phyloP scores from a whole-genome alignment of 2,113 vertebrate species.

The Nesogale talazaci region DNA sequence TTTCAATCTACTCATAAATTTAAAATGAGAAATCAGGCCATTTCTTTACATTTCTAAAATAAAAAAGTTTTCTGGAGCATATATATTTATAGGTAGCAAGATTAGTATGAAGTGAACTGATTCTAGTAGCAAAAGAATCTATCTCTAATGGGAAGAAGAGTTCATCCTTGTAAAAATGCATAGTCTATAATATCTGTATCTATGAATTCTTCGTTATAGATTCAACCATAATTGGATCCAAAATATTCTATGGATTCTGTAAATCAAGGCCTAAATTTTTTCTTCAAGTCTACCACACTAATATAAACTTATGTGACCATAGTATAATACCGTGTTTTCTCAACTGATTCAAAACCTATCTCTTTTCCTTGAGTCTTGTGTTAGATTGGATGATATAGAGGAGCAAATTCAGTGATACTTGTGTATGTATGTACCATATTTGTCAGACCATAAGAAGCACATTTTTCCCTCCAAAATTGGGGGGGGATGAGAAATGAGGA shows the following conservation, averaged over 20 bases:
- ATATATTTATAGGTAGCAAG: slow-evolving; percentile 25
- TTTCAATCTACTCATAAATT: slow-evolving; percentile 46
- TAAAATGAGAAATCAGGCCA: slow-evolving; percentile 9
- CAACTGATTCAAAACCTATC: no score
- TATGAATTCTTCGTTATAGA: neutral
- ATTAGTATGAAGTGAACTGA: neutral
- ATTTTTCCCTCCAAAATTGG: no score
- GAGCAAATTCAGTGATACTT: no score
- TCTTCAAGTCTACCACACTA: neutral
- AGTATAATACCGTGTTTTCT: neutral
- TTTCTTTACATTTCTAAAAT: slow-evolving; percentile 31
- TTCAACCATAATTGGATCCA: neutral
- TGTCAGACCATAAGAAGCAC: no score
- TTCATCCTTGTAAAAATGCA: no score
- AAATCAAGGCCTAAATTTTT: neutral
- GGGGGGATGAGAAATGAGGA: no score
- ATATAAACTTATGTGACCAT: neutral
- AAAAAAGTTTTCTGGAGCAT: neutral
- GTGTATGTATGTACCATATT: no score
- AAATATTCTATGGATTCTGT: neutral
- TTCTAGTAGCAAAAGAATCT: no score
- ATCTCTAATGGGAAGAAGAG: no score
- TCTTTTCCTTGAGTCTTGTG: no score
- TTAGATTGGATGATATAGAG: no score
- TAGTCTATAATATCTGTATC: no score